Base-by-base conservation (phyloP, 2,888 invertebrate species). In the Drosophila lacicola region DNA sequence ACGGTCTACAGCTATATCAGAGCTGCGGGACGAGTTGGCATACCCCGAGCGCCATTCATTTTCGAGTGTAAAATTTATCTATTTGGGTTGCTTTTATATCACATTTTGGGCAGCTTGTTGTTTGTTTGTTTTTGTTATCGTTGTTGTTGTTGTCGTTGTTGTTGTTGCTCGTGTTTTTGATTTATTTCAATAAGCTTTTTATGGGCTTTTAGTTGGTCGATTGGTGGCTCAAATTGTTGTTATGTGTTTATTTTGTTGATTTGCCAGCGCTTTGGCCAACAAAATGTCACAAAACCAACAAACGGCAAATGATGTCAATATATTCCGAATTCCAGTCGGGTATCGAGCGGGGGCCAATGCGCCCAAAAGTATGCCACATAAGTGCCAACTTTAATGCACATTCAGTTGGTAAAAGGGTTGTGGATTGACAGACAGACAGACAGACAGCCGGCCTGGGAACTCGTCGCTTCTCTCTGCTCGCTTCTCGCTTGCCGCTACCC, bases 171-270 rank as follows among this genome's bases (percentile, higher is more conserved):
- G 45, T 39, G 51, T 29, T 69, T 69, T 70, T 83, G 81, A 87
- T 83, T 82, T 83, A 65, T 71, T 81, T 71, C 78, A 77, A 86
- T 86, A 65, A 77, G 66, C 77, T 81, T 81, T 81, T 86, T 80
- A 86, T 80, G 80, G 70, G 70, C 57, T 70, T 85, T 81, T 79
- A 70, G 86, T 82, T 82, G 81, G 64, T 62, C 83, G 66, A 83
- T 83, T 80, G 72, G 64, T 25, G 70, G 57, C 53, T 67, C 55
- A 67, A 80, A 69, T 70, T 57, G 56, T 70, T 61, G 42, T 64
- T 33, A 25, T 39, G 37, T 69, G 29, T 45, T 54, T 34, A 17
- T 54, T 25, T 41, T 49, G 60, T 56, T 71, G 62, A 70, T 51
- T 53, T 45, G 51, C 36, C 5, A 14, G n/a, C 14, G 39, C 45